A percentile compares a stretch with the other conserved stretches of the same genome.
Conservation (phyloP, 2,888 invertebrate species). For the Drosophila nr. perissopoda region DNA sequence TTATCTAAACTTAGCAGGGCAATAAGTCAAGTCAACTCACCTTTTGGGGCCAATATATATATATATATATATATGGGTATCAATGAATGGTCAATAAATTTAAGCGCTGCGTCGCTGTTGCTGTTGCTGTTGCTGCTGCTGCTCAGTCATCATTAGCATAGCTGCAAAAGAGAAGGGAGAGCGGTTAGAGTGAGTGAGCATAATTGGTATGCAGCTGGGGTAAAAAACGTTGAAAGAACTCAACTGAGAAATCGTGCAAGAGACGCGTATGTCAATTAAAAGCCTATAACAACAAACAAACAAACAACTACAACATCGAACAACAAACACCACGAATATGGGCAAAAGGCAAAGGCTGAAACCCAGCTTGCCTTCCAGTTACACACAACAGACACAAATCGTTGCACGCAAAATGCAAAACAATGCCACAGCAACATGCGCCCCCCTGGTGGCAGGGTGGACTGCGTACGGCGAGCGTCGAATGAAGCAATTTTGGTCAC, state of each 20-base stretch:
- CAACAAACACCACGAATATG: slow-evolving; percentile 27
- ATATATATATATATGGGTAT: slow-evolving; percentile 32
- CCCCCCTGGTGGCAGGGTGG: slow-evolving; percentile 1
- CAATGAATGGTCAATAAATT: slow-evolving; percentile 64
- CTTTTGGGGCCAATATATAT: slow-evolving; percentile 43
- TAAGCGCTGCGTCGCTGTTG: slow-evolving; percentile 38
- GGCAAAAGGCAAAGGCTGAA: slow-evolving; percentile 45
- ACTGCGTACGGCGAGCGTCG: not conserved
- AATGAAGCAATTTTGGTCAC: slow-evolving; percentile 49
- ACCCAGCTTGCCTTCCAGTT: slow-evolving; percentile 44
- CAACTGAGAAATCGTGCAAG: slow-evolving; percentile 72
- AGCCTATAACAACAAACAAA: slow-evolving; percentile 64
- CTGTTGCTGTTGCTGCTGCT: slow-evolving; percentile 28
- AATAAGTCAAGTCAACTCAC: slow-evolving; percentile 71
- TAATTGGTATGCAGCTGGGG: slow-evolving; percentile 68
- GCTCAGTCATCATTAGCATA: slow-evolving; percentile 40
- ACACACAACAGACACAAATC: slow-evolving; percentile 64
- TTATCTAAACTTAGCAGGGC: slow-evolving; percentile 62
- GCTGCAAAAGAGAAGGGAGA: slow-evolving; percentile 42
- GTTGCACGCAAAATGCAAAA: slow-evolving; percentile 78
- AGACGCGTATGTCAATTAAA: slow-evolving; percentile 78
- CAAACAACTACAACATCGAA: slow-evolving; percentile 18
- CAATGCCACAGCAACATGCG: slow-evolving; percentile 37
- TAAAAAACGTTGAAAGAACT: slow-evolving; percentile 36
- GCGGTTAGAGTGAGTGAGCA: slow-evolving; percentile 20